A percentile compares a stretch with the other conserved stretches of the same genome.
phyloP scores from a whole-genome alignment of 2,113 vertebrate genomes.

The Psephotus haematonotus region DNA sequence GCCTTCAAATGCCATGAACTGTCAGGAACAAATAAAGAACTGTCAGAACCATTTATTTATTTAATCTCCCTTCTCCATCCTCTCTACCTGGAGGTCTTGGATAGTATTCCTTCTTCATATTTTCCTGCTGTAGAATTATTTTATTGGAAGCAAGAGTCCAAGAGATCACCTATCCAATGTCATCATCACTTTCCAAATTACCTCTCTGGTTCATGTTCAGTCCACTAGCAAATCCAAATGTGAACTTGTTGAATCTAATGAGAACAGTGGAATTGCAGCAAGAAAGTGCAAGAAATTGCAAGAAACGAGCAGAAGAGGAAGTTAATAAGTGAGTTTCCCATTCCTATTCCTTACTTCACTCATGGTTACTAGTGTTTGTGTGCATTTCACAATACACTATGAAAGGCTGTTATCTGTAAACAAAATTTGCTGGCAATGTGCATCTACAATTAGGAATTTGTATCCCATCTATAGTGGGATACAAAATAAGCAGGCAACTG shows the following conservation, averaged over 20 bases:
- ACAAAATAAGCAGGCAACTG: neutral
- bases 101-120: neutral
- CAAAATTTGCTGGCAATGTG: neutral
- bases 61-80: neutral
- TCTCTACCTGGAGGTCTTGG: neutral
- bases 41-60: neutral
- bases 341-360: neutral
- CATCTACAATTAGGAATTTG: neutral
- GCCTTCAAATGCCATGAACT: constrained; percentile 23
- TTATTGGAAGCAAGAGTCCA: neutral
- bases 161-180: neutral
- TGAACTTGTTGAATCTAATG: neutral
- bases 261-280: neutral
- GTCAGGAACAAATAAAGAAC: neutral
- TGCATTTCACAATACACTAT: neutral
- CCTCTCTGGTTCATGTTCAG: neutral
- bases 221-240: neutral
- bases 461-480: neutral
- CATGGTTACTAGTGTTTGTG: neutral
- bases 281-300: neutral
- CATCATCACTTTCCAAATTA: neutral
- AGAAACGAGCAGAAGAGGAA: neutral
- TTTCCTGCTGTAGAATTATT: neutral
- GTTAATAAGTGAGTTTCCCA: neutral
- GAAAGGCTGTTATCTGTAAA: neutral